These are phyloP conservation scores for Procavia capensis DNA, from an alignment of 2,113 vertebrate genomes.

Conservation along the genomic window DNA sequence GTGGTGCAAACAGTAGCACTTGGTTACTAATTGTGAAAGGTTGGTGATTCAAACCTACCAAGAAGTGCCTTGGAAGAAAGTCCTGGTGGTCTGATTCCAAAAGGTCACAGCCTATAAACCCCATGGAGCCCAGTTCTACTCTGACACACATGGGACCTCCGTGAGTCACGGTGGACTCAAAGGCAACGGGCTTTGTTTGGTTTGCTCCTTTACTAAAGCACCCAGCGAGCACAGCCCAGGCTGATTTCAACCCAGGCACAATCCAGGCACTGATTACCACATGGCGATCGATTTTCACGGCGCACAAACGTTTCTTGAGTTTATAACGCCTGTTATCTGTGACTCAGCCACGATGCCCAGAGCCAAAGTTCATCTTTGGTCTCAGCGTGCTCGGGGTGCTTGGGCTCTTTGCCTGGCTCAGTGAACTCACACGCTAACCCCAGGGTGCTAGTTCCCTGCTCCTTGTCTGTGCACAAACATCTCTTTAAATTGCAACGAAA, in stretches of 20 bases:
- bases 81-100: background rate
- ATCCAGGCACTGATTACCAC: constrained; percentile 63
- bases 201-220: background rate
- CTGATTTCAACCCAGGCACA: background rate
- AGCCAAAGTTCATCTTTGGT: constrained; percentile 91
- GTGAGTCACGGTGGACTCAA: background rate
- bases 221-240: background rate
- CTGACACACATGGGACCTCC: background rate
- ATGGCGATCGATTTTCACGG: constrained; percentile 75
- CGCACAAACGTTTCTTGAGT: constrained; percentile 77
- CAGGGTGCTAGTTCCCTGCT: rapidly evolving
- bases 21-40: background rate
- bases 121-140: background rate
- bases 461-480: rapidly evolving
- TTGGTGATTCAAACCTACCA: background rate
- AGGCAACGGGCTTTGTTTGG: background rate
- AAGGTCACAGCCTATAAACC: background rate
- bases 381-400: background rate
- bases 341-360: constrained; percentile 88
- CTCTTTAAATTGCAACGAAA: too few species aligned
- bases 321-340: constrained; percentile 88
- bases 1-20: background rate
- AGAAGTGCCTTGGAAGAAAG: background rate
- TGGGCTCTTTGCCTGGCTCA: background rate
- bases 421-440: too few species aligned